Conservation (phyloP, 2,113 vertebrate genomes). For the Brienomyrus brachyistius region DNA sequence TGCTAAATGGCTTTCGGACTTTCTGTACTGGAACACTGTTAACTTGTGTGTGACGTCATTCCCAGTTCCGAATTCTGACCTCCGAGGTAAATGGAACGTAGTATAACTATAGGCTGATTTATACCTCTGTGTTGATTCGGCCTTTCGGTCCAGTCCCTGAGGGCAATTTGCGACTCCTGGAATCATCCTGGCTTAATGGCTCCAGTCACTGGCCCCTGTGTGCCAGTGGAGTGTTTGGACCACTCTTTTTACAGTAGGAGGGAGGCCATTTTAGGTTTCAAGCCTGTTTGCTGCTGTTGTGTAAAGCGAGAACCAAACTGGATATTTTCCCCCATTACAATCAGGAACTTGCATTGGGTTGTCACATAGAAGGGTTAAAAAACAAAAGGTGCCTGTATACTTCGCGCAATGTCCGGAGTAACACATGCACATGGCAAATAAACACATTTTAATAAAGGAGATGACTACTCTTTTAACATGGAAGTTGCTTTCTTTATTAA, state of each 20-base stretch:
- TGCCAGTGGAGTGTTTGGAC: neutral
- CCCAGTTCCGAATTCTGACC: too few relatives aligned
- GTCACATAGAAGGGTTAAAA: neutral
- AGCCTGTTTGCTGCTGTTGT: neutral
- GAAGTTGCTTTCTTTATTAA: neutral
- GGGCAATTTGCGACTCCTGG: neutral
- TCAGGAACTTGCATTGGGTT: neutral
- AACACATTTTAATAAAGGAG: neutral
- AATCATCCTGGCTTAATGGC: neutral
- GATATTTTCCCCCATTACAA: neutral
- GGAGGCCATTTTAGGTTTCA: neutral
- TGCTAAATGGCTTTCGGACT: too few relatives aligned
- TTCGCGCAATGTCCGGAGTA: neutral
- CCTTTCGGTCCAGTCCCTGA: too few relatives aligned
- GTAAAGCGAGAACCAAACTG: neutral
- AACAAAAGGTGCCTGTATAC: neutral
- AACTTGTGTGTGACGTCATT: too few relatives aligned
- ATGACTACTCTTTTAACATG: neutral
- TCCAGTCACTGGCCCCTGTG: neutral
- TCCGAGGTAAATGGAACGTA: too few relatives aligned
- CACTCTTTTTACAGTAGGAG: neutral
- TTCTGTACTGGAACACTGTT: too few relatives aligned
- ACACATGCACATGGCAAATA: neutral
- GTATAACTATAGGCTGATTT: neutral
- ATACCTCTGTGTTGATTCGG: neutral